Evolutionary conservation across 2,888 invertebrate species (phyloP), one percentile per base, ranked within the genome.

Genomic region (Ecliptopera silaceata): DNA sequence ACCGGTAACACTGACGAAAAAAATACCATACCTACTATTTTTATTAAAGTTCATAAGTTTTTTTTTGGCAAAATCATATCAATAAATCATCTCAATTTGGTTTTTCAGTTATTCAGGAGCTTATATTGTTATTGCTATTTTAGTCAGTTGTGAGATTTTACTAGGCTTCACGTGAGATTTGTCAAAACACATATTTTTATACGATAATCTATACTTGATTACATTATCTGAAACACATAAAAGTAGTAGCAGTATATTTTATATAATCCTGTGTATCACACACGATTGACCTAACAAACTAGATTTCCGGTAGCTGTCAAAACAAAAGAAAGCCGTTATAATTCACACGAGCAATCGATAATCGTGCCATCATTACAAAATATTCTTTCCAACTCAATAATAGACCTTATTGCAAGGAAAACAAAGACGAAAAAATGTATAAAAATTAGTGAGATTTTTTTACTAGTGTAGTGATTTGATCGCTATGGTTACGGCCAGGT

Each of bases 401-500:
- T 60, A 61, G 38, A 54, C 60, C 49, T 61, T 74, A 72, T 57
- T 4, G 0, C 3, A 11, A 22, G n/a, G 1, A 29, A 5, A 43
- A 58, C 61, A 59, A 56, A 49, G 51, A 38, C n/a, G n/a, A n/a
- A n/a, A n/a, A n/a, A n/a, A n/a, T n/a, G n/a, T n/a, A n/a, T 20
- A 41, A 3, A 34, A 26, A 45, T 17, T 32, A 18, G 12, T 4
- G 13, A 11, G 41, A 38, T 32, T 11, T 22, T 22, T 42, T 26
- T 42, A 29, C n/a, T 44, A 41, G 56, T 83, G 79, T 86, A 82
- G 84, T 90, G 90, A 91, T 91, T 91, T 82, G 80, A 86, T 90
- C 87, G 75, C 90, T 84, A 91, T 91, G 88, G 91, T 84, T 80
- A 91, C 90, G 61, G 79, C 90, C 90, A 91, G 90, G 90, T 91